These are phyloP conservation scores for Leptothorax acervorum DNA, from an alignment of 2,888 invertebrate genomes.

Conservation along the genomic window DNA sequence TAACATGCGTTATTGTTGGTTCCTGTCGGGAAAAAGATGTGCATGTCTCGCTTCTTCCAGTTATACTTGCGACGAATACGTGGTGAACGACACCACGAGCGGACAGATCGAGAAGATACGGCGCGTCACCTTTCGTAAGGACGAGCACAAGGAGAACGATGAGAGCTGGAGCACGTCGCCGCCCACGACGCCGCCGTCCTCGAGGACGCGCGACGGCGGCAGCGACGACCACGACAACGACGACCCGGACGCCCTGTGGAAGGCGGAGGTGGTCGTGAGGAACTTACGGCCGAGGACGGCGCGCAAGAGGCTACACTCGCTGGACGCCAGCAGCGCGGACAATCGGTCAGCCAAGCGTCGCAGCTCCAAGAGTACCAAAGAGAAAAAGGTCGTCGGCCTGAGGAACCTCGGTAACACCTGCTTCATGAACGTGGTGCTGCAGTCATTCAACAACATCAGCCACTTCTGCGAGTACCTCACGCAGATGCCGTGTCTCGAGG, in stretches of 20 bases:
- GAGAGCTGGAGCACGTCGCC: constrained; percentile 82
- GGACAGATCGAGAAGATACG: constrained; percentile 88
- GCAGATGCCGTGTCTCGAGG: constrained; percentile 91
- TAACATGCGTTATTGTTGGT: background rate
- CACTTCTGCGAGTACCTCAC: constrained; percentile 94
- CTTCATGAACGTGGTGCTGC: constrained; percentile 95
- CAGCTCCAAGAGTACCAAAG: constrained; percentile 86
- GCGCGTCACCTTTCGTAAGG: constrained; percentile 81
- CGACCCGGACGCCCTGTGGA: constrained; percentile 84
- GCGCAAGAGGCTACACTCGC: constrained; percentile 88
- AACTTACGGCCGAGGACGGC: constrained; percentile 88
- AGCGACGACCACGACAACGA: constrained; percentile 71
- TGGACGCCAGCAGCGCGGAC: constrained; percentile 87
- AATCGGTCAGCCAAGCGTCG: constrained; percentile 84
- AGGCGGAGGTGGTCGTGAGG: constrained; percentile 87
- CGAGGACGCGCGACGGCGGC: constrained; percentile 79
- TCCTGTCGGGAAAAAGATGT: background rate
- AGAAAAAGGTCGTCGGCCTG: constrained; percentile 90
- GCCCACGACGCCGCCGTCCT: constrained; percentile 78
- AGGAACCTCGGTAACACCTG: constrained; percentile 94
- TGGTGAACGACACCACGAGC: constrained; percentile 90
- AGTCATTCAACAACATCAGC: constrained; percentile 94
- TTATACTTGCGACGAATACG: constrained; percentile 93
- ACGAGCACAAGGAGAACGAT: constrained; percentile 82
- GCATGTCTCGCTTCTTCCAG: constrained; percentile 85